These are phyloP conservation scores for Noctua pronuba DNA, from an alignment of 2,888 invertebrate species.

Conservation along the genomic window DNA sequence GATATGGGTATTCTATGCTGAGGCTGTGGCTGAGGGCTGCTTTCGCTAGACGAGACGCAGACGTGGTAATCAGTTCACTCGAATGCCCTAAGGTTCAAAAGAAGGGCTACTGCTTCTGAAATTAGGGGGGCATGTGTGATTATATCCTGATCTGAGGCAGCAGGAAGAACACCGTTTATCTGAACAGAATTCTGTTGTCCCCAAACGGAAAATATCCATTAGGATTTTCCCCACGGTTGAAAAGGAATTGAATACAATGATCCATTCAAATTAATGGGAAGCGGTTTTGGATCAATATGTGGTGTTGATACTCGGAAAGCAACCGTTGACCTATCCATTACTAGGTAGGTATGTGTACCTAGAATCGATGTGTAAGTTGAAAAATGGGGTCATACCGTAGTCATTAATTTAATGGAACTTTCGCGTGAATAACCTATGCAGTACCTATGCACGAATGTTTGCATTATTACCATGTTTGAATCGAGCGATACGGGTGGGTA, in stretches of 20 bases:
- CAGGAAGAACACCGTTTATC: neutral
- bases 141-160: neutral
- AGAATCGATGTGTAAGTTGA: neutral
- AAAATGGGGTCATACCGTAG: constrained; percentile 31
- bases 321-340: constrained; percentile 10
- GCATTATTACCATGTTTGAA: constrained; percentile 18
- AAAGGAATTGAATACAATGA: neutral
- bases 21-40: too few relatives aligned
- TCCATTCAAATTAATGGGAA: neutral
- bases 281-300: constrained; percentile 6
- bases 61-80: neutral
- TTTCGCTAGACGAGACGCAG: neutral
- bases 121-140: neutral
- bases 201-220: neutral
- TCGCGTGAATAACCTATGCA: constrained; percentile 29
- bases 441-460: constrained; percentile 8
- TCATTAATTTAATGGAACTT: constrained; percentile 41
- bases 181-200: neutral
- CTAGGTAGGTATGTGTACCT: neutral
- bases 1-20: neutral
- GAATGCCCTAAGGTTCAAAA: neutral
- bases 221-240: neutral
- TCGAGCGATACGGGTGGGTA: neutral
- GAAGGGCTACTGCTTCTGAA: neutral
- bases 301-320: constrained; percentile 11